phyloP scores from a whole-genome alignment of 2,797 vertebrate species.

The Fringilla coelebs region DNA sequence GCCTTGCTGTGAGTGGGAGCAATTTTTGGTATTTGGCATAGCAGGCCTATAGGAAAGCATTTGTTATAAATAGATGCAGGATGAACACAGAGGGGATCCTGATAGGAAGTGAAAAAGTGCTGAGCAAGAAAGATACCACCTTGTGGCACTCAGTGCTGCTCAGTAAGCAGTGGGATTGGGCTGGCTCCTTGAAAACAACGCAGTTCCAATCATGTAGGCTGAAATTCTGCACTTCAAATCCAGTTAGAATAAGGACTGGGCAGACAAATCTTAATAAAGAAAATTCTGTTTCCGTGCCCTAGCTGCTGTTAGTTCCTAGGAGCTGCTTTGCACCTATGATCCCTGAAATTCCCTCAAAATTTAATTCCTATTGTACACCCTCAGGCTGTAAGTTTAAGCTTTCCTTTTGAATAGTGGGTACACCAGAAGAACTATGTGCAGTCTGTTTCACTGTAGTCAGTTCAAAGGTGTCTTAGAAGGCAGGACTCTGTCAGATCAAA shows the following conservation, averaged over 20 bases:
- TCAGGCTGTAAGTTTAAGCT: background rate
- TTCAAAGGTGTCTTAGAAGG: background rate
- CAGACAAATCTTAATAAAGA: background rate
- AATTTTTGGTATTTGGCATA: background rate
- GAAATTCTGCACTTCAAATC: background rate
- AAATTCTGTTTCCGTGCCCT: background rate
- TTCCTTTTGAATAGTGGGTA: background rate
- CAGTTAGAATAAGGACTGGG: background rate
- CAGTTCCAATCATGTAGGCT: background rate
- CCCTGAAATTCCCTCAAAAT: background rate
- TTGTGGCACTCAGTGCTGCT: background rate
- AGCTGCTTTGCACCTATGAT: background rate
- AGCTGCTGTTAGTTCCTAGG: background rate
- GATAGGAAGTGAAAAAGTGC: background rate
- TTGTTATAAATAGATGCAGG: background rate
- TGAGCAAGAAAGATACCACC: background rate
- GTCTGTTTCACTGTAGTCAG: background rate
- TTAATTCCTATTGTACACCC: background rate
- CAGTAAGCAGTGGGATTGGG: background rate
- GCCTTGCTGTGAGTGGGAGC: background rate
- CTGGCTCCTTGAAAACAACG: background rate
- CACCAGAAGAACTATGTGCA: background rate
- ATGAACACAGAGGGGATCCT: background rate
- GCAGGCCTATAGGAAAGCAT: background rate
- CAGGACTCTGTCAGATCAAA: background rate